Conservation (phyloP, 2,113 vertebrate species). For the Mesitornis unicolor region DNA sequence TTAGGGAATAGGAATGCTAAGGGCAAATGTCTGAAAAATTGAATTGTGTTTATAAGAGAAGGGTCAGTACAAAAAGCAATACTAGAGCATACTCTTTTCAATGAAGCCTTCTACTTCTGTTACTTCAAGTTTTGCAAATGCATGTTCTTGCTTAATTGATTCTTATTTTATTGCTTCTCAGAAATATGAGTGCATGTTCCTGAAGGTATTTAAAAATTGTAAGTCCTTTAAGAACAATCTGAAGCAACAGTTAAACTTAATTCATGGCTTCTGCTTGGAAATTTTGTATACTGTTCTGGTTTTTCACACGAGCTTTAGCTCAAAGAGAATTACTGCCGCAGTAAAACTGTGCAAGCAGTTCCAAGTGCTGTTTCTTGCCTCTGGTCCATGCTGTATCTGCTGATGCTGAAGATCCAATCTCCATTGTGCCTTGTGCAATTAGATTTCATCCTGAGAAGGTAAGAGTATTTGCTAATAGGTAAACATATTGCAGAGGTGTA, state of each 20-base stretch:
- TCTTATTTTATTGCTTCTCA: background rate
- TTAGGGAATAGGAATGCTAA: background rate
- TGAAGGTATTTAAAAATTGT: background rate
- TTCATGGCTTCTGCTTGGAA: background rate
- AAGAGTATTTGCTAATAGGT: background rate
- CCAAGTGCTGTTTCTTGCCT: background rate
- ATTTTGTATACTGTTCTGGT: background rate
- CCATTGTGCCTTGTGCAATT: background rate
- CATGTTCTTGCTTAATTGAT: background rate
- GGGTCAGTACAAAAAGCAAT: background rate
- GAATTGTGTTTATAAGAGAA: background rate
- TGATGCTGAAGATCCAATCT: background rate
- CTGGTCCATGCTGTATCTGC: background rate
- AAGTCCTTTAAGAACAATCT: background rate
- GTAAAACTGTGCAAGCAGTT: background rate
- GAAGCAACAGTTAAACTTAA: background rate
- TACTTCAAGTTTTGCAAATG: background rate
- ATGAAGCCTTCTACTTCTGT: background rate
- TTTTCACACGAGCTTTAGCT: background rate
- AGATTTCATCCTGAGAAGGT: background rate
- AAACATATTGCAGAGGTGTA: background rate
- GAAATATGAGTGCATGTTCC: background rate
- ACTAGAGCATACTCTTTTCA: background rate
- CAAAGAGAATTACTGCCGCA: constrained; percentile 1
- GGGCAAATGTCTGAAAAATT: background rate